Conservation (phyloP, 2,888 invertebrate genomes). For the Pteria penguin region DNA sequence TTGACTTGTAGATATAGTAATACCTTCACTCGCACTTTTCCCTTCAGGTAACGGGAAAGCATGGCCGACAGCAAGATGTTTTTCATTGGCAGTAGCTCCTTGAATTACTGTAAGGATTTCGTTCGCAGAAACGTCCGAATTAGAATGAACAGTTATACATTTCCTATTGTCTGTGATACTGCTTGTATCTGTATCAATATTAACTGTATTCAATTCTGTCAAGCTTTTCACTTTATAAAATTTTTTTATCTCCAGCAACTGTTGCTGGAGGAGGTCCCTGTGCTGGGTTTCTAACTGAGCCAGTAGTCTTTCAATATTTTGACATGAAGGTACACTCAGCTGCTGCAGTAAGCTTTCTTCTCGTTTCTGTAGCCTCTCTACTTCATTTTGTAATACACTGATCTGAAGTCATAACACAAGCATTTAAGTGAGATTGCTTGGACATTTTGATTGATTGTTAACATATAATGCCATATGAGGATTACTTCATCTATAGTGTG, state of each 20-base stretch:
- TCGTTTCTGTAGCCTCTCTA: conserved; percentile 55
- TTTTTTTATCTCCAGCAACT: conserved; percentile 58
- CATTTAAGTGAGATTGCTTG: too few species aligned
- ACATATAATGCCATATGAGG: too few species aligned
- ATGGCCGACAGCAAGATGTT: not conserved
- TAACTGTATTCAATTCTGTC: not conserved
- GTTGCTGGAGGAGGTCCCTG: conserved; percentile 61
- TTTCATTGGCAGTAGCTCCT: not conserved
- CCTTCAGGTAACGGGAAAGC: not conserved
- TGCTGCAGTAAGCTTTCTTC: conserved; percentile 63
- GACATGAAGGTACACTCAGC: conserved; percentile 56
- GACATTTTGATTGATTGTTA: too few species aligned
- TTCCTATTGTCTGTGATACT: not conserved
- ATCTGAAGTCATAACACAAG: too few species aligned
- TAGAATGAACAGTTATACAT: not conserved
- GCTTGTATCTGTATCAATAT: not conserved
- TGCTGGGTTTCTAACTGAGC: conserved; percentile 61
- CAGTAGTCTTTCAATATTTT: conserved; percentile 55
- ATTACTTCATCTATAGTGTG: too few species aligned
- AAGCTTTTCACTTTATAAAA: conserved; percentile 5
- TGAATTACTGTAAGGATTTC: not conserved
- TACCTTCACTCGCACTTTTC: not conserved
- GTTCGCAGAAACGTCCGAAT: not conserved
- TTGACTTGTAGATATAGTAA: not conserved
- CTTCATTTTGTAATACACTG: conserved; percentile 50